phyloP scores from a whole-genome alignment of 1,140 invertebrate species.

The Heliconius hermathena region DNA sequence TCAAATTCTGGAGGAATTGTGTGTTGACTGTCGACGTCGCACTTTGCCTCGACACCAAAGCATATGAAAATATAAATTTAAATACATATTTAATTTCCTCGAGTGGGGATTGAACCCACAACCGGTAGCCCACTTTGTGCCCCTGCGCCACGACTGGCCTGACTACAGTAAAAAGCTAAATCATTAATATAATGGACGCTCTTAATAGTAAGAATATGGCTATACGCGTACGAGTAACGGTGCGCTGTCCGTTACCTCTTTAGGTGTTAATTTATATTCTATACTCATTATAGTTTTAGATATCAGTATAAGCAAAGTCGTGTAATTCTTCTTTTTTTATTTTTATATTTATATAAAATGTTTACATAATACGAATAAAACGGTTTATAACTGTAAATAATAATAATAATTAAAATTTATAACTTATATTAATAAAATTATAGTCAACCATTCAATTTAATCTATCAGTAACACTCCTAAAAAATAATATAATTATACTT shows the following conservation, averaged over 20 bases:
- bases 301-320: background rate
- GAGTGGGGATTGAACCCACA: too few relatives aligned
- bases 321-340: background rate
- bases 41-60: too few relatives aligned
- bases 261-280: slow-evolving; percentile 24
- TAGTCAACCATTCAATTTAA: background rate
- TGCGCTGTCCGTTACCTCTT: slow-evolving; percentile 43
- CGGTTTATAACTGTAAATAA: background rate
- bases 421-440: background rate
- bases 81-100: too few relatives aligned
- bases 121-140: too few relatives aligned
- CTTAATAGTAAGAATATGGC: background rate
- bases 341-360: background rate
- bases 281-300: background rate
- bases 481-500: background rate
- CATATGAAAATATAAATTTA: too few relatives aligned
- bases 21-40: too few relatives aligned
- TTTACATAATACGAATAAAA: background rate
- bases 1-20: too few relatives aligned
- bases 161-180: background rate
- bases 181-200: background rate
- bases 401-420: background rate
- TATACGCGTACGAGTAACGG: slow-evolving; percentile 38
- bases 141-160: too few relatives aligned
- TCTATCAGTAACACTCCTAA: too few relatives aligned